These are phyloP conservation scores for Pediacus dermestoides DNA, from an alignment of 2,888 invertebrate genomes.

Conservation along the genomic window DNA sequence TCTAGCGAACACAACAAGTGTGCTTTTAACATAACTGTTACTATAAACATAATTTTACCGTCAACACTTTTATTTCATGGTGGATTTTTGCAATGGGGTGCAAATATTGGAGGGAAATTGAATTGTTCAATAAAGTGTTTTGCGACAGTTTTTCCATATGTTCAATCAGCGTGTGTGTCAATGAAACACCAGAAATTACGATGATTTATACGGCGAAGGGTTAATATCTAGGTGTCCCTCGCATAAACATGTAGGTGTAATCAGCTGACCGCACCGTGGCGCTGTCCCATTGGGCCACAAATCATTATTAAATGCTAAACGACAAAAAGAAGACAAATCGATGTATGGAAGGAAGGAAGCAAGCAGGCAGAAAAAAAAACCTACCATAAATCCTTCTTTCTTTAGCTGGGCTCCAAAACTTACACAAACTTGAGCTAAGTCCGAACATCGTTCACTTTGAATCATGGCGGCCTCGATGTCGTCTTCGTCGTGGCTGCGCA, in stretches of 20 bases:
- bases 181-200: no score
- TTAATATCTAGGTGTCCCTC: no score
- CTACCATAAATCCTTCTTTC: constrained; percentile 49
- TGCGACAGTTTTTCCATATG: no score
- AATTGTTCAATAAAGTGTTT: no score
- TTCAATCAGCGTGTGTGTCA: no score
- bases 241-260: no score
- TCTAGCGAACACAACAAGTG: constrained; percentile 49
- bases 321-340: constrained; percentile 51
- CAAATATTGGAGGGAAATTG: constrained; percentile 41
- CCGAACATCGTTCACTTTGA: constrained; percentile 51
- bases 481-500: constrained; percentile 47
- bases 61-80: constrained; percentile 49
- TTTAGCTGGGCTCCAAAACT: constrained; percentile 45
- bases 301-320: constrained; percentile 50
- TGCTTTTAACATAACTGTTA: constrained; percentile 51
- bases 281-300: no score
- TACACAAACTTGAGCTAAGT: constrained; percentile 50
- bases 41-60: constrained; percentile 51
- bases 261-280: no score
- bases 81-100: constrained; percentile 38
- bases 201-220: no score
- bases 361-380: constrained; percentile 42
- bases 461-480: constrained; percentile 47
- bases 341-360: constrained; percentile 46